Evolutionary conservation across 2,797 vertebrate species (phyloP).

Genomic region (Cirrhinus molitorella): DNA sequence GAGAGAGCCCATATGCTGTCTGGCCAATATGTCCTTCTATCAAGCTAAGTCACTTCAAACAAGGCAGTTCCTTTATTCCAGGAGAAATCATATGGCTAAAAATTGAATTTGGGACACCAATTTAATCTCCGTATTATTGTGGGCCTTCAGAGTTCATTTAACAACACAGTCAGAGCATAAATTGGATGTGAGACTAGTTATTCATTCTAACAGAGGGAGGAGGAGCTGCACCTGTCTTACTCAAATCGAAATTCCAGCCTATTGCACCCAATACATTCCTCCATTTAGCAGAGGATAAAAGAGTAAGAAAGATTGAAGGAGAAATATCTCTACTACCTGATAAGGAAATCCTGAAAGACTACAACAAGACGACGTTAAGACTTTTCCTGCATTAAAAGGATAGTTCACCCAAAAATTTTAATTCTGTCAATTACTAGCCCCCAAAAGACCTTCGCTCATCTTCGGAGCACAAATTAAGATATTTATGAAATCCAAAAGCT

Average conservation of each 20-base stretch:
- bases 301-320: neutral
- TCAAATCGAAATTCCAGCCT: constrained; percentile 34
- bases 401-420: too few relatives aligned
- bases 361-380: neutral
- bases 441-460: too few relatives aligned
- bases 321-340: neutral
- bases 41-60: constrained; percentile 42
- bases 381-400: neutral
- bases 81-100: constrained; percentile 31
- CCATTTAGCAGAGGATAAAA: constrained; percentile 29
- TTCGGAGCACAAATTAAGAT: too few relatives aligned
- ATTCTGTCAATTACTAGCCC: too few relatives aligned
- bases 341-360: neutral
- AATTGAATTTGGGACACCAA: constrained; percentile 37
- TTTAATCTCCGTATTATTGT: constrained; percentile 37
- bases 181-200: constrained; percentile 36
- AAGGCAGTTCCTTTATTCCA: constrained; percentile 48
- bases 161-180: constrained; percentile 23
- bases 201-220: constrained; percentile 25
- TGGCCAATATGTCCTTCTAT: constrained; percentile 50
- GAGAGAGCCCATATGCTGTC: constrained; percentile 62
- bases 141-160: constrained; percentile 31
- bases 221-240: constrained; percentile 19
- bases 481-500: too few relatives aligned
- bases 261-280: constrained; percentile 4